Percentiles rank a stretch among this genome's conserved stretches.
Evolutionary conservation across 2,113 vertebrate species (phyloP).

Genomic region (Erythrolamprus reginae): DNA sequence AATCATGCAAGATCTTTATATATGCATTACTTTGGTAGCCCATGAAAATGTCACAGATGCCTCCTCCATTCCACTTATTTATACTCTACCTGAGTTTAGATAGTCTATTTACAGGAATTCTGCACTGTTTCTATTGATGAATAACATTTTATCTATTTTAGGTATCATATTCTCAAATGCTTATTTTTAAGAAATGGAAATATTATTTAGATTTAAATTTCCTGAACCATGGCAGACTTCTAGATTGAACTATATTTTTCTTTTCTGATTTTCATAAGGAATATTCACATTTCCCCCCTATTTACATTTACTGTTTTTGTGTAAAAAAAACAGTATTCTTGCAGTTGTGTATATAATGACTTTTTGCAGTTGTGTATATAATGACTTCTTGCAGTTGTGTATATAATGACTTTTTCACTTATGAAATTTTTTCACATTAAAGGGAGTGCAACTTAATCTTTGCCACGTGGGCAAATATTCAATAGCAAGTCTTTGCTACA

Average conservation of each 20-base stretch:
- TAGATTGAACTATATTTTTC: not conserved
- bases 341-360: not conserved
- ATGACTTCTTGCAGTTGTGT: not conserved
- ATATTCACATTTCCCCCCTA: not conserved
- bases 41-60: not conserved
- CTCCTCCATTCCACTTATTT: not conserved
- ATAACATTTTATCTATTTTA: not conserved
- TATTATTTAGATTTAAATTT: not conserved
- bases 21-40: not conserved
- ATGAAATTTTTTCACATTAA: not conserved
- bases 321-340: not conserved
- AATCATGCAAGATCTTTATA: not conserved
- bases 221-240: not conserved
- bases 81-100: not conserved
- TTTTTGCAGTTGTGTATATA: not conserved
- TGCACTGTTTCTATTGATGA: not conserved
- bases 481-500: not conserved
- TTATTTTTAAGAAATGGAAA: not conserved
- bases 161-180: not conserved
- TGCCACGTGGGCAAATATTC: not conserved
- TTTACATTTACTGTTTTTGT: not conserved
- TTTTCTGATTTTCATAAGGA: not conserved
- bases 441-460: not conserved
- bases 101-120: not conserved
- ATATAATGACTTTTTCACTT: not conserved